Conservation (phyloP, 2,888 invertebrate species). For the Cartodere bifasciata region DNA sequence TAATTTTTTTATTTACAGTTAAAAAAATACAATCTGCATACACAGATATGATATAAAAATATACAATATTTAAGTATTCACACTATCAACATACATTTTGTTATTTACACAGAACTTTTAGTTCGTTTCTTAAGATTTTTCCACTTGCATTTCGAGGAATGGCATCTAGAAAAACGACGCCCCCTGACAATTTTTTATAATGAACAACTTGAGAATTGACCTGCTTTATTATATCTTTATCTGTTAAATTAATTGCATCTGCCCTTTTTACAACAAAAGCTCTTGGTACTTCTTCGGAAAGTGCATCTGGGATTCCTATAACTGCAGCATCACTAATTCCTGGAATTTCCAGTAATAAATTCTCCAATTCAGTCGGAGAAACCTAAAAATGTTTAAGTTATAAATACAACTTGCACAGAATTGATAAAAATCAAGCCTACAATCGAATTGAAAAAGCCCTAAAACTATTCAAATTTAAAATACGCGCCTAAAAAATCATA, state of each 20-base stretch:
- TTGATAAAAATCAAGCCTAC: too few species aligned
- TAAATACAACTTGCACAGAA: background rate
- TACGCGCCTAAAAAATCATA: too few species aligned
- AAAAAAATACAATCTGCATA: too few species aligned
- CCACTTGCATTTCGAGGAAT: constrained; percentile 67
- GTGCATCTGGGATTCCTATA: constrained; percentile 56
- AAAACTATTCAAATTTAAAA: too few species aligned
- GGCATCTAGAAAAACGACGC: constrained; percentile 51
- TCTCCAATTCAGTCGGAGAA: constrained; percentile 76
- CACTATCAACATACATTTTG: too few species aligned
- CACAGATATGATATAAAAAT: too few species aligned
- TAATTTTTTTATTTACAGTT: too few species aligned
- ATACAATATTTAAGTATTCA: too few species aligned
- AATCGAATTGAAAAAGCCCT: too few species aligned
- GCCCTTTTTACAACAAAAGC: constrained; percentile 58
- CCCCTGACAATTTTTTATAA: constrained; percentile 61
- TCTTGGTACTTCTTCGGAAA: constrained; percentile 61
- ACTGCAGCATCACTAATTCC: constrained; percentile 68
- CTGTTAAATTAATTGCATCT: constrained; percentile 40
- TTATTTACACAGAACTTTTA: too few species aligned
- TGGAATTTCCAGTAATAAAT: constrained; percentile 55
- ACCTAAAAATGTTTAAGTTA: constrained; percentile 42
- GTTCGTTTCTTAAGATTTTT: constrained; percentile 60
- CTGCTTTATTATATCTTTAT: constrained; percentile 42
- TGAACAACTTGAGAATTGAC: constrained; percentile 53